Conservation (phyloP, 2,888 invertebrate genomes). For the Bellardia pandia region DNA sequence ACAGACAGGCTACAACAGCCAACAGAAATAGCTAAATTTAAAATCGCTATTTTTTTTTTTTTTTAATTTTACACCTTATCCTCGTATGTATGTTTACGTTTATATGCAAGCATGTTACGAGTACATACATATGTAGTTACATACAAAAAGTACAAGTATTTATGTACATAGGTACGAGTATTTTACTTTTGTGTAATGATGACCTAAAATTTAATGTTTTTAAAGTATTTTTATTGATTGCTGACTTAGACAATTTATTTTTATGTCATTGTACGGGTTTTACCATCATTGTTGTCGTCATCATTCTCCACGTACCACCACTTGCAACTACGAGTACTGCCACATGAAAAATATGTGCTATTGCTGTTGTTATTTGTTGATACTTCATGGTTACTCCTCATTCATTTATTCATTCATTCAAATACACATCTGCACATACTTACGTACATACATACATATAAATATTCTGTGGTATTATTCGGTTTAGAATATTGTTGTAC, state of each 20-base stretch:
- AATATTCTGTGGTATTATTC: constrained; percentile 48
- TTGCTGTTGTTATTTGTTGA: constrained; percentile 47
- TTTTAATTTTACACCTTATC: neutral
- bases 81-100: constrained; percentile 20
- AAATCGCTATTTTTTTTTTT: neutral
- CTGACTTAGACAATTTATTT: constrained; percentile 74
- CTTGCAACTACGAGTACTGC: constrained; percentile 18
- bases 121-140: too few relatives aligned
- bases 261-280: constrained; percentile 73
- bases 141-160: neutral
- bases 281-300: constrained; percentile 57
- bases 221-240: constrained; percentile 74
- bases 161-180: constrained; percentile 12
- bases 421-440: neutral
- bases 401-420: constrained; percentile 59
- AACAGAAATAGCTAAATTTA: too few relatives aligned
- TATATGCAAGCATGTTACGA: constrained; percentile 10
- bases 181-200: constrained; percentile 69
- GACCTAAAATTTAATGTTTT: constrained; percentile 73
- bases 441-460: constrained; percentile 6
- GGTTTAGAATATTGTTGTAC: constrained; percentile 22
- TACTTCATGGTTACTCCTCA: constrained; percentile 66
- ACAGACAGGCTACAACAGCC: too few relatives aligned
- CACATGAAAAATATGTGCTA: constrained; percentile 26
- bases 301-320: constrained; percentile 40